Conservation (phyloP, 2,888 invertebrate genomes). For the Augochlorella aurata region DNA sequence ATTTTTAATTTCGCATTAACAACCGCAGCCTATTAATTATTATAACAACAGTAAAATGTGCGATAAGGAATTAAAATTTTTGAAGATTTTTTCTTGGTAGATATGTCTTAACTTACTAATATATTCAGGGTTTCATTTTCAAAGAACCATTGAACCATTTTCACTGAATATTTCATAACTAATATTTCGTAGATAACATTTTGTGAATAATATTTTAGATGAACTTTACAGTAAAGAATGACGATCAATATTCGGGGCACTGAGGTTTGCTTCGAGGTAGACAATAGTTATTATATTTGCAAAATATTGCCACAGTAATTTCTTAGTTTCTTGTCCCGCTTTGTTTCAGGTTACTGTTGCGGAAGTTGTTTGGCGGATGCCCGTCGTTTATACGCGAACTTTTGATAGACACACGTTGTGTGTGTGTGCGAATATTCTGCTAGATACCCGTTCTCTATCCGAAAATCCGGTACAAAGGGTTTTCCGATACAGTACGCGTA, state of each 20-base stretch:
- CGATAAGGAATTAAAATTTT: too few relatives aligned
- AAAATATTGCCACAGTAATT: neutral
- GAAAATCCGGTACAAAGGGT: constrained; percentile 19
- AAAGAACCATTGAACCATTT: too few relatives aligned
- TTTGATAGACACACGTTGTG: constrained; percentile 2
- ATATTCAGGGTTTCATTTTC: too few relatives aligned
- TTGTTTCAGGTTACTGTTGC: neutral
- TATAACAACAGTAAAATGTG: too few relatives aligned
- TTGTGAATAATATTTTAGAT: too few relatives aligned
- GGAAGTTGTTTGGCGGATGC: neutral
- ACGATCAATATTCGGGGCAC: neutral
- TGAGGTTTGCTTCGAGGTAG: neutral
- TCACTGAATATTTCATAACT: too few relatives aligned
- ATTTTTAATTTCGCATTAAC: too few relatives aligned
- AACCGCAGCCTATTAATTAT: too few relatives aligned
- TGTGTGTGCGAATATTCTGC: constrained; percentile 3
- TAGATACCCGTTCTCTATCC: constrained; percentile 6
- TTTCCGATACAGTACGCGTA: constrained; percentile 12
- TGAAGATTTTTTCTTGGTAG: too few relatives aligned
- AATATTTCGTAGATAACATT: too few relatives aligned
- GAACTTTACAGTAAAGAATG: neutral
- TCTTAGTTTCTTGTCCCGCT: constrained; percentile 4
- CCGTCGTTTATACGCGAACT: neutral
- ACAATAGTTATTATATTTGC: constrained; percentile 6
- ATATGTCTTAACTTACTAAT: too few relatives aligned